Percentiles rank a stretch among this genome's conserved stretches.
Evolutionary conservation across 1,140 invertebrate species (phyloP).

Genomic region (Drosophila pachea): DNA sequence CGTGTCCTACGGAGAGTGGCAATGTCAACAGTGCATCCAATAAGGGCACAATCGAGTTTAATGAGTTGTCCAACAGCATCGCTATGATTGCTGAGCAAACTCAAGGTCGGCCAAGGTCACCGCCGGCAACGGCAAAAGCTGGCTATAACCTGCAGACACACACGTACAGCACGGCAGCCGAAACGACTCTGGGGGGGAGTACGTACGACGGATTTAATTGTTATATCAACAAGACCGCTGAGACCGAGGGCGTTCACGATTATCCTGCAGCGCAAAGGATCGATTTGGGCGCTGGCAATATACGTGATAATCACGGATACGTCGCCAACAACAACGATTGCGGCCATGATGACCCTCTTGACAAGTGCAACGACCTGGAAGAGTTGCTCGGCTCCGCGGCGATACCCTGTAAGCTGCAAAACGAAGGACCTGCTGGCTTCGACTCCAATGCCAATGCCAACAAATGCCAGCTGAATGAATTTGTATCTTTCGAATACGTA

Average conservation of each 20-base stretch:
- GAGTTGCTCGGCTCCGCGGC: conserved; percentile 48
- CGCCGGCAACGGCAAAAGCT: neutral
- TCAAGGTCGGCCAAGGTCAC: conserved; percentile 44
- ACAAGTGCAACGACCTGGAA: conserved; percentile 74
- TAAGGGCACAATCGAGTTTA: conserved; percentile 79
- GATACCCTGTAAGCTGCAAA: conserved; percentile 12
- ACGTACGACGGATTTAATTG: conserved; percentile 44
- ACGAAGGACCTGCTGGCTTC: conserved; percentile 5
- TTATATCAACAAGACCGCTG: neutral
- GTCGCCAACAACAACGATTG: conserved; percentile 14
- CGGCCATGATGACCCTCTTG: conserved; percentile 52
- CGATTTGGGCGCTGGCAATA: conserved; percentile 60
- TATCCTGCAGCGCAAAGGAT: conserved; percentile 58
- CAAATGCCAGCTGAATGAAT: conserved; percentile 64
- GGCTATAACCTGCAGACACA: conserved; percentile 2
- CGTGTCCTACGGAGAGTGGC: conserved; percentile 12
- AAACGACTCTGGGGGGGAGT: neutral
- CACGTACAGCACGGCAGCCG: conserved; percentile 19
- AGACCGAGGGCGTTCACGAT: conserved; percentile 16
- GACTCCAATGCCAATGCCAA: neutral
- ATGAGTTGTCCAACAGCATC: conserved; percentile 79
- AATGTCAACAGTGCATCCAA: conserved; percentile 49
- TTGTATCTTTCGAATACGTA: conserved; percentile 78
- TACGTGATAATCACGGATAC: conserved; percentile 34
- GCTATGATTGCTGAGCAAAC: conserved; percentile 72